Evolutionary conservation across 2,797 vertebrate genomes (phyloP).

Genomic region (Siniperca undulata): DNA sequence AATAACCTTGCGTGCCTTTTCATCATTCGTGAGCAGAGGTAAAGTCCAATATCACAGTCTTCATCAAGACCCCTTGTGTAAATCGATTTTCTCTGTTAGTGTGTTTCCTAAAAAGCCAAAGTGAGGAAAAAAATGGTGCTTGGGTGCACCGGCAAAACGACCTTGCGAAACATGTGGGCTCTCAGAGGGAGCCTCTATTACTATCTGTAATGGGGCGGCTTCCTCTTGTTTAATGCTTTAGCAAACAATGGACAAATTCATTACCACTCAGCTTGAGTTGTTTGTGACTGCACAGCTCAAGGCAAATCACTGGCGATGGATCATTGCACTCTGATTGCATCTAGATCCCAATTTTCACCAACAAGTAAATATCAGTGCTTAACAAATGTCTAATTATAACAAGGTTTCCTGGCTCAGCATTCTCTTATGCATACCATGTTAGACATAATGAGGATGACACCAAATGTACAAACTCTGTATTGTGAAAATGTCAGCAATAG

Average conservation of each 20-base stretch:
- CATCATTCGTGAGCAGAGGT: neutral
- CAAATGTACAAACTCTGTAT: neutral
- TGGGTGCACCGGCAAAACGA: neutral
- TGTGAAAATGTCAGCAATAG: slow-evolving; percentile 1
- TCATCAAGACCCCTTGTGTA: neutral
- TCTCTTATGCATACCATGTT: neutral
- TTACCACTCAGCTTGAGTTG: slow-evolving; percentile 38
- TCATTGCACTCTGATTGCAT: slow-evolving; percentile 44
- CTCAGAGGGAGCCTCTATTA: slow-evolving; percentile 11
- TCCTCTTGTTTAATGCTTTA: slow-evolving; percentile 46
- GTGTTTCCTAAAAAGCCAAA: slow-evolving; percentile 34
- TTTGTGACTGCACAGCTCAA: neutral
- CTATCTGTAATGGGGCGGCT: slow-evolving; percentile 12
- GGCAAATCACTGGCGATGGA: slow-evolving; percentile 9
- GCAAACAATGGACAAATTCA: slow-evolving; percentile 35
- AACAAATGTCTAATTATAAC: slow-evolving; percentile 1
- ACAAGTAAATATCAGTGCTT: slow-evolving; percentile 15
- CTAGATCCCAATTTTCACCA: slow-evolving; percentile 18
- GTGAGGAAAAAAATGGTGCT: neutral
- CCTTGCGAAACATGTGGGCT: slow-evolving; percentile 41
- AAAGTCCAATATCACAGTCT: slow-evolving; percentile 33
- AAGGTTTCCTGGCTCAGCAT: neutral
- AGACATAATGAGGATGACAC: neutral
- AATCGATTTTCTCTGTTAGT: slow-evolving; percentile 37
- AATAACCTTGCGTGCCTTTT: slow-evolving; percentile 16